phyloP scores from a whole-genome alignment of 2,888 invertebrate species.

The Heliothis peltigera region DNA sequence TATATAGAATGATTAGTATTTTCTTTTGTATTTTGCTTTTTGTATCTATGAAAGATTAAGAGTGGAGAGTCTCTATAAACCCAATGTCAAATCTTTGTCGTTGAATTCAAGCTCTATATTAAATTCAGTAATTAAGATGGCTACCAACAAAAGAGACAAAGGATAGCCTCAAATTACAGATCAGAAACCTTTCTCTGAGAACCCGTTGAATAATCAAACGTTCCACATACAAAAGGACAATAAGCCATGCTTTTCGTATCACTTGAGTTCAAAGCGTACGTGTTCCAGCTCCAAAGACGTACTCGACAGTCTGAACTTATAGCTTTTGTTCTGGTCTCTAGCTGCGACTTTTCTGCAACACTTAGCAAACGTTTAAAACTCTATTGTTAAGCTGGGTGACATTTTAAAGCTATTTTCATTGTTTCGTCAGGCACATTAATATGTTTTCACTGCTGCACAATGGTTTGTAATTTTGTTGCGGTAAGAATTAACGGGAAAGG shows the following conservation, averaged over 20 bases:
- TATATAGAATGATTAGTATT: too few species aligned
- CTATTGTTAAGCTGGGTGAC: slow-evolving; percentile 78
- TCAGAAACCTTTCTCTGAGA: slow-evolving; percentile 12
- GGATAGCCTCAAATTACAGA: too few species aligned
- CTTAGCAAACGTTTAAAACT: slow-evolving; percentile 82
- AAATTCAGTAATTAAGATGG: too few species aligned
- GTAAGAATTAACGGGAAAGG: slow-evolving; percentile 23
- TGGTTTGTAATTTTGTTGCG: slow-evolving; percentile 49
- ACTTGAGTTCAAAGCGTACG: slow-evolving; percentile 58
- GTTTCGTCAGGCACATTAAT: slow-evolving; percentile 67
- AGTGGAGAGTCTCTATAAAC: too few species aligned
- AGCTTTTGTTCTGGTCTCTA: slow-evolving; percentile 76
- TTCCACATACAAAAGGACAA: slow-evolving; percentile 42
- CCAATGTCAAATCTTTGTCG: too few species aligned
- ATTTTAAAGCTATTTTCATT: slow-evolving; percentile 75
- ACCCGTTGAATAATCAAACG: slow-evolving; percentile 52
- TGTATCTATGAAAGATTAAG: too few species aligned
- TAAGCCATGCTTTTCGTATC: slow-evolving; percentile 45
- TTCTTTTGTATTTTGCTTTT: background rate
- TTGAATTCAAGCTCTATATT: too few species aligned
- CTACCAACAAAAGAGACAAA: too few species aligned
- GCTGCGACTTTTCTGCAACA: slow-evolving; percentile 79
- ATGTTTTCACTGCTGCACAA: slow-evolving; percentile 57
- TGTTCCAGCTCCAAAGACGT: slow-evolving; percentile 63
- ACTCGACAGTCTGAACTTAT: slow-evolving; percentile 68